phyloP scores from a whole-genome alignment of 2,797 vertebrate species.

The Odontamblyopus lacepedii region DNA sequence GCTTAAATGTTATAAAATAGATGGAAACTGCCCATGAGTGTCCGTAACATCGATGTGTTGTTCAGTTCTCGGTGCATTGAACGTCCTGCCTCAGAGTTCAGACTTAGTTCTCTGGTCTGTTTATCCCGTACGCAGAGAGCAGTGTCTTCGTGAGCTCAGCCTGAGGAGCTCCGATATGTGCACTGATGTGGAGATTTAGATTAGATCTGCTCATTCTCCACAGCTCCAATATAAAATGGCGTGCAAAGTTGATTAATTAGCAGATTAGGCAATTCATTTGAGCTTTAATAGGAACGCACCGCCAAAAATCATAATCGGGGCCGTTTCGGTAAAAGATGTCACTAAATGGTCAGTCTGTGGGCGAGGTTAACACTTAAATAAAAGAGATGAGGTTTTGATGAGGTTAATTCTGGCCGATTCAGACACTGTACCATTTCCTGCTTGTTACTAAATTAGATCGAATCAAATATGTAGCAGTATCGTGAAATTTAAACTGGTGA shows the following conservation, averaged over 20 bases:
- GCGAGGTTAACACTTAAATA: no score
- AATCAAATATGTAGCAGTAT: no score
- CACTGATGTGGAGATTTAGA: slow-evolving; percentile 14
- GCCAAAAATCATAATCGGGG: neutral
- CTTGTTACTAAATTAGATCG: no score
- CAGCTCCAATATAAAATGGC: neutral
- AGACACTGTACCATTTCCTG: no score
- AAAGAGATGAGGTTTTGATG: no score
- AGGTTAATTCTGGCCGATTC: no score
- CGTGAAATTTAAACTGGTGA: no score
- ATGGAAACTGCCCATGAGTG: neutral
- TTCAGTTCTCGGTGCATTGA: neutral
- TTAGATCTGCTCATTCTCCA: slow-evolving; percentile 1
- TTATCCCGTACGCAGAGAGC: slow-evolving; percentile 44
- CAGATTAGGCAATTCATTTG: neutral
- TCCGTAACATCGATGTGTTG: neutral
- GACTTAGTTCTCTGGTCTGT: slow-evolving; percentile 18
- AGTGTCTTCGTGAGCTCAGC: slow-evolving; percentile 40
- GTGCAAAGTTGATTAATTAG: slow-evolving; percentile 6
- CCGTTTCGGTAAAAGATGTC: neutral
- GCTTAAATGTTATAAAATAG: neutral
- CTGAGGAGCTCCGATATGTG: slow-evolving; percentile 38
- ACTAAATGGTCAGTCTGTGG: neutral
- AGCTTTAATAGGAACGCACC: neutral
- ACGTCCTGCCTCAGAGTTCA: slow-evolving; percentile 16